Base-by-base conservation (phyloP, 2,888 invertebrate species). In the Xanthia togata region DNA sequence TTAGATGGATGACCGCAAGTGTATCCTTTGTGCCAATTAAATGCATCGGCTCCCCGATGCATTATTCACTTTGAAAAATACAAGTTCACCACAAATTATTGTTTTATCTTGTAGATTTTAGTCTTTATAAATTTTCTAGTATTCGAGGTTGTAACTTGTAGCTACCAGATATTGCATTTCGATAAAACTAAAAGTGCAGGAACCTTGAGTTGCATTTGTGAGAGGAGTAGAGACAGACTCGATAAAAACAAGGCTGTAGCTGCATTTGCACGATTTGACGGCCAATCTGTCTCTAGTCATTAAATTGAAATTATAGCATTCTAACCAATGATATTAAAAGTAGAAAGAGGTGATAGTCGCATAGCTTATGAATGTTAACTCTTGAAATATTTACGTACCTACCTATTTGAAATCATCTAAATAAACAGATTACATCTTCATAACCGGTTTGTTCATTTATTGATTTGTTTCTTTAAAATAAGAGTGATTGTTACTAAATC, bases 121-220 rank as follows among this genome's bases (percentile, higher is more conserved):
- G 17, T 11, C 2, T n/a, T 14, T 35, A 35, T 17, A n/a, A n/a
- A 38, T 31, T 12, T 38, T 23, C 9, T 31, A 41, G 4, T 50
- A 20, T n/a, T 20, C 5, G 14, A 62, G 11, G 0, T 41, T 62
- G 5, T 26, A 35, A 8, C 20, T 26, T 17, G 4, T 4, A 31
- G 5, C 1, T n/a, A 59, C 35, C 20, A 68, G 57, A 26, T 70
- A 63, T 70, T 20, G n/a, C 14, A 17, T 41, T 47, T 38, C 17
- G 31, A 64, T 70, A 12, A 53, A 60, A 67, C 9, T 26, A 73
- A 67, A 76, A 76, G 26, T 75, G 38, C 35, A 47, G 2, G 8
- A 63, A 68, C 73, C 79, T 84, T 86, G 78, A 77, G n/a, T 62
- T 38, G 50, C 53, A 62, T 75, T 85, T 50, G 80, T 78, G 83